phyloP scores from a whole-genome alignment of 2,113 vertebrate genomes.

The Ascaphus truei region DNA sequence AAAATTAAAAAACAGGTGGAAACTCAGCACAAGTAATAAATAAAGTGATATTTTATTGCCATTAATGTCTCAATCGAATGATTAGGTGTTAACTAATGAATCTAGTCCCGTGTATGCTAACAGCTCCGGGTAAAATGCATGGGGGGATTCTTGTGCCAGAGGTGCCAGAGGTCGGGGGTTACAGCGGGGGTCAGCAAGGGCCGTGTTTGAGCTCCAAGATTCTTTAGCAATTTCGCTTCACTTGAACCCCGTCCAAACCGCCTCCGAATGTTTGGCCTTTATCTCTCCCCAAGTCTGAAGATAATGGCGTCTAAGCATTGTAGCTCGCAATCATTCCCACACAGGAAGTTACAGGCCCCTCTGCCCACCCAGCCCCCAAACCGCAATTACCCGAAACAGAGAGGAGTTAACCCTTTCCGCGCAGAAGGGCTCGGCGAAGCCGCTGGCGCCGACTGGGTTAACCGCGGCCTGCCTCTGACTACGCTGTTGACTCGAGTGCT shows the following conservation, averaged over 20 bases:
- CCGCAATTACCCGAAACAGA: constrained; percentile 52
- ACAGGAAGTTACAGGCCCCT: constrained; percentile 54
- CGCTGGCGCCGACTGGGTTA: neutral
- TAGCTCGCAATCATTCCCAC: constrained; percentile 47
- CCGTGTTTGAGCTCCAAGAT: neutral
- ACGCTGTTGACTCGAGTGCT: neutral
- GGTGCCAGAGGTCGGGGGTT: neutral
- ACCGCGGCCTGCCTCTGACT: neutral
- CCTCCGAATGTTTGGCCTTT: constrained; percentile 38
- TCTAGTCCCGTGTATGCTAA: constrained; percentile 6
- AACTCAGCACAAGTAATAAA: too few relatives aligned
- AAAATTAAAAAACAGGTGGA: too few relatives aligned
- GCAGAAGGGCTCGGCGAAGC: too few relatives aligned
- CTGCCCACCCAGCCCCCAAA: constrained; percentile 46
- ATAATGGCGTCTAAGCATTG: constrained; percentile 43
- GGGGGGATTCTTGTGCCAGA: constrained; percentile 13
- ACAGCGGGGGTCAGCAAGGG: neutral
- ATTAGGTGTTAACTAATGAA: too few relatives aligned
- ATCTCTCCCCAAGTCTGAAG: constrained; percentile 51
- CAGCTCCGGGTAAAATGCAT: constrained; percentile 47
- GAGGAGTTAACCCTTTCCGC: too few relatives aligned
- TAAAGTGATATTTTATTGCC: too few relatives aligned
- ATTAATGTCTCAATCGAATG: too few relatives aligned
- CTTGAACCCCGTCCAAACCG: constrained; percentile 25
- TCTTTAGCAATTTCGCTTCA: neutral